Evolutionary conservation across 2,113 vertebrate species (phyloP).

Genomic region (Ancistrus triradiatus): DNA sequence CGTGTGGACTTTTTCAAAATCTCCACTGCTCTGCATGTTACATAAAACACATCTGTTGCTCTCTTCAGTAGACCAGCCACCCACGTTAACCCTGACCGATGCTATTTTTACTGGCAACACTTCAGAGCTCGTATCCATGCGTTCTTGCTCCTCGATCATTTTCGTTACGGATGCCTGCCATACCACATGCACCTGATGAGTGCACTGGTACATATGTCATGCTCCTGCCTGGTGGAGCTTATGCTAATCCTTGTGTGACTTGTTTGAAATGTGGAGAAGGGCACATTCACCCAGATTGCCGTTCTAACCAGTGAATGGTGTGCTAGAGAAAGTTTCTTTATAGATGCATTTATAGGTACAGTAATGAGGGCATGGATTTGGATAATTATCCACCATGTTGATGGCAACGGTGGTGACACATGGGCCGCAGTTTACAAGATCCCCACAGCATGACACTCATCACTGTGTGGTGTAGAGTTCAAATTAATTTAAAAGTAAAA

Average conservation of each 20-base stretch:
- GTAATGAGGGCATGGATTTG: slow-evolving; percentile 1
- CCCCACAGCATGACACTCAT: too few relatives aligned
- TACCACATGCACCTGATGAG: slow-evolving; percentile 28
- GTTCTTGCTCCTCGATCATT: slow-evolving; percentile 20
- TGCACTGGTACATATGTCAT: slow-evolving; percentile 48
- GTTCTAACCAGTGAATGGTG: too few relatives aligned
- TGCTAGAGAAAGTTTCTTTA: too few relatives aligned
- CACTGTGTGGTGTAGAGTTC: too few relatives aligned
- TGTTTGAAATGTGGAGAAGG: slow-evolving; percentile 51
- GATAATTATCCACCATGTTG: neutral
- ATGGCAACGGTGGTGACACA: neutral
- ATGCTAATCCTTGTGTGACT: slow-evolving; percentile 19
- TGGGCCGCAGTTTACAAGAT: too few relatives aligned
- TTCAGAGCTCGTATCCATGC: neutral
- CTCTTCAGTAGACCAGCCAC: slow-evolving; percentile 45
- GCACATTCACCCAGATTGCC: slow-evolving; percentile 19
- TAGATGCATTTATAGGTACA: too few relatives aligned
- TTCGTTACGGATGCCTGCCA: slow-evolving; percentile 48
- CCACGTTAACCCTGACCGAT: slow-evolving; percentile 26
- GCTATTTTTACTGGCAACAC: slow-evolving; percentile 57
- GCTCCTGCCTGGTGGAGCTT: slow-evolving; percentile 15
- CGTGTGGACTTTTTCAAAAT: slow-evolving; percentile 20
- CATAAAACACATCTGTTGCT: slow-evolving; percentile 64
- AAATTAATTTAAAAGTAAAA: too few relatives aligned
- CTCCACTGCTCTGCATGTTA: slow-evolving; percentile 43